These are phyloP conservation scores for Oppia nitens DNA, from an alignment of 1,140 invertebrate species.

Conservation along the genomic window DNA sequence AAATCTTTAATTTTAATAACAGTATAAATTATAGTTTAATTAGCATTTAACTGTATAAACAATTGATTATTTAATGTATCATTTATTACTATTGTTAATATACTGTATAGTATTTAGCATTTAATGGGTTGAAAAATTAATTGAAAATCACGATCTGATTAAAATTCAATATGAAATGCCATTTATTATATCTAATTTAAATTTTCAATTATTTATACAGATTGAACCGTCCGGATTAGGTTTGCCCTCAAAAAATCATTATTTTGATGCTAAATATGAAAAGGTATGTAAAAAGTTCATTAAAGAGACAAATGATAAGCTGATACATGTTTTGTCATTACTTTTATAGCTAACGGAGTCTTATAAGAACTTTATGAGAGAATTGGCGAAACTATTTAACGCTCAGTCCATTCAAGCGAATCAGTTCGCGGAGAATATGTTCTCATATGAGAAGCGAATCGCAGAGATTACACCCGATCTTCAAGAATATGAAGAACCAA, in stretches of 20 bases:
- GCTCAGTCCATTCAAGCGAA: slow-evolving; percentile 6
- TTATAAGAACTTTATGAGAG: slow-evolving; percentile 14
- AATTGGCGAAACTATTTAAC: slow-evolving; percentile 9
- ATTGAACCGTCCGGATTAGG: slow-evolving; percentile 11
- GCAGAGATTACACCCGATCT: slow-evolving; percentile 36
- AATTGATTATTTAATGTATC: no score
- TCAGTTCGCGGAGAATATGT: slow-evolving; percentile 34
- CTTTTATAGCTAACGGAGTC: slow-evolving; percentile 8
- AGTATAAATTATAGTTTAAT: no score
- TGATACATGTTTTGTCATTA: neutral
- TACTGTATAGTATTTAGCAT: no score
- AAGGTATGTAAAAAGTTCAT: neutral
- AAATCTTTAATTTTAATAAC: no score
- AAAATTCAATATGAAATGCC: no score
- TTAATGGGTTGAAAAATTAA: no score
- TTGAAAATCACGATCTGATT: no score
- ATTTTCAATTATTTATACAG: no score
- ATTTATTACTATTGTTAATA: no score
- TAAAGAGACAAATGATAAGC: no score
- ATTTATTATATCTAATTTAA: no score
- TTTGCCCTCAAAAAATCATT: slow-evolving; percentile 6
- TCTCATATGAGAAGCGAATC: slow-evolving; percentile 39
- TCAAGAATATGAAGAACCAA: slow-evolving; percentile 21
- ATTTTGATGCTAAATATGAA: slow-evolving; percentile 11
- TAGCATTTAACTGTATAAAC: no score